Percentiles rank a stretch among this genome's conserved stretches.
Conservation (phyloP, 2,888 invertebrate genomes). For the Leptopilina myrica region DNA sequence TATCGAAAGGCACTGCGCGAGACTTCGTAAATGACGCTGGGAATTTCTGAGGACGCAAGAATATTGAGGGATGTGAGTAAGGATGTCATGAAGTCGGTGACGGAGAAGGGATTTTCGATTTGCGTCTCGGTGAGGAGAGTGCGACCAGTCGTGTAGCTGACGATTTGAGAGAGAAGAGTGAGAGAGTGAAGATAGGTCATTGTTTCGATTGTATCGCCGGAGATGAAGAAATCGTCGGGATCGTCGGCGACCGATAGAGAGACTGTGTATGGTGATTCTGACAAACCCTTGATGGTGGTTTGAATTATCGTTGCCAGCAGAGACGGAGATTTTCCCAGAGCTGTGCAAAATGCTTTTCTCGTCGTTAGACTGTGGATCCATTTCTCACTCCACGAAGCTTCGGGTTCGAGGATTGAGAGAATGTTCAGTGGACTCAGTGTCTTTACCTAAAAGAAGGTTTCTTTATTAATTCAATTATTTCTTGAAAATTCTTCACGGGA, state of each 20-base stretch:
- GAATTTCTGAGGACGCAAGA: slow-evolving; percentile 63
- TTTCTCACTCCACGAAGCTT: slow-evolving; percentile 69
- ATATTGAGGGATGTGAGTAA: slow-evolving; percentile 65
- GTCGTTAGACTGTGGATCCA: slow-evolving; percentile 70
- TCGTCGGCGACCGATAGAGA: slow-evolving; percentile 67
- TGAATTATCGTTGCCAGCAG: slow-evolving; percentile 64
- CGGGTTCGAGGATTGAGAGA: slow-evolving; percentile 70
- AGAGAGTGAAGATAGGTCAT: slow-evolving; percentile 71
- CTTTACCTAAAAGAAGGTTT: slow-evolving; percentile 52
- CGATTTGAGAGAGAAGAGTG: slow-evolving; percentile 68
- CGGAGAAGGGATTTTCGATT: slow-evolving; percentile 60
- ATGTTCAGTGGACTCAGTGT: slow-evolving; percentile 67
- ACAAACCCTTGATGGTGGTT: slow-evolving; percentile 62
- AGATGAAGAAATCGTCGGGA: slow-evolving; percentile 67
- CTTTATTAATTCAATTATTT: no score
- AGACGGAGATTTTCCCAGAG: slow-evolving; percentile 67
- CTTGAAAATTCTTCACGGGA: no score
- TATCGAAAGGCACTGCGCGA: slow-evolving; percentile 62
- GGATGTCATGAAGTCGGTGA: slow-evolving; percentile 64
- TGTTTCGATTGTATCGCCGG: slow-evolving; percentile 69
- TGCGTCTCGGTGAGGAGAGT: slow-evolving; percentile 63
- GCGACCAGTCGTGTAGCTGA: slow-evolving; percentile 64
- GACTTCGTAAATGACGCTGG: slow-evolving; percentile 66
- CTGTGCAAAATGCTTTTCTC: slow-evolving; percentile 63
- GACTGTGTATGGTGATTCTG: slow-evolving; percentile 58